Conservation (phyloP, 2,113 vertebrate genomes). For the Cyphomyrus discorhynchus region DNA sequence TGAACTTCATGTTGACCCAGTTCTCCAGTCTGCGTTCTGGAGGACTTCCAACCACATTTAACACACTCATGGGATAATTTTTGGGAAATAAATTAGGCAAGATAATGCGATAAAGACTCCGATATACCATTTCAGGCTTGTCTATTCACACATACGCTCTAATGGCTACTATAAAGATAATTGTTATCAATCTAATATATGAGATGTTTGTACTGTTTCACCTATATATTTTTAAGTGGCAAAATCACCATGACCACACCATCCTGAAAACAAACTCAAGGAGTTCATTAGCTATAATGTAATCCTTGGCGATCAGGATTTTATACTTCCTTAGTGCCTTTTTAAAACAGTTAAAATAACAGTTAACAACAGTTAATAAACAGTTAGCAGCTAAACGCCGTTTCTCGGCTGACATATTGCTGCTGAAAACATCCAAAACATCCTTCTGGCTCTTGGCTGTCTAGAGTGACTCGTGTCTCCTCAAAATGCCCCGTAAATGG, state of each 20-base stretch:
- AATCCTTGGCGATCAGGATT: background rate
- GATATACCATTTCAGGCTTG: background rate
- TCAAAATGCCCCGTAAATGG: background rate
- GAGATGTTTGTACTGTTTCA: background rate
- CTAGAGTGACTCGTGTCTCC: background rate
- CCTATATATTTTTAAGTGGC: background rate
- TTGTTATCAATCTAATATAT: background rate
- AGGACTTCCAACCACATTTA: constrained; percentile 28
- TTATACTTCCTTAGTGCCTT: background rate
- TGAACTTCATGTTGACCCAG: constrained; percentile 39
- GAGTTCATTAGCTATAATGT: background rate
- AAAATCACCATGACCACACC: background rate
- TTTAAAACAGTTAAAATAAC: background rate
- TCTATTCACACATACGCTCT: background rate
- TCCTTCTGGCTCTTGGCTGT: background rate
- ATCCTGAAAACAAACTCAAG: constrained; percentile 8
- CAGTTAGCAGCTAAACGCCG: background rate
- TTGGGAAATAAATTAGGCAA: constrained; percentile 12
- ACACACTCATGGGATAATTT: constrained; percentile 5
- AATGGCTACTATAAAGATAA: background rate
- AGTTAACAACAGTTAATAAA: background rate
- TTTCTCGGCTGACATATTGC: background rate
- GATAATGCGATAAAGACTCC: background rate
- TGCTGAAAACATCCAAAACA: background rate
- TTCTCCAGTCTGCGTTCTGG: constrained; percentile 35